Evolutionary conservation across 2,797 vertebrate species (phyloP).

Genomic region (Helicolenus hilgendorfi): DNA sequence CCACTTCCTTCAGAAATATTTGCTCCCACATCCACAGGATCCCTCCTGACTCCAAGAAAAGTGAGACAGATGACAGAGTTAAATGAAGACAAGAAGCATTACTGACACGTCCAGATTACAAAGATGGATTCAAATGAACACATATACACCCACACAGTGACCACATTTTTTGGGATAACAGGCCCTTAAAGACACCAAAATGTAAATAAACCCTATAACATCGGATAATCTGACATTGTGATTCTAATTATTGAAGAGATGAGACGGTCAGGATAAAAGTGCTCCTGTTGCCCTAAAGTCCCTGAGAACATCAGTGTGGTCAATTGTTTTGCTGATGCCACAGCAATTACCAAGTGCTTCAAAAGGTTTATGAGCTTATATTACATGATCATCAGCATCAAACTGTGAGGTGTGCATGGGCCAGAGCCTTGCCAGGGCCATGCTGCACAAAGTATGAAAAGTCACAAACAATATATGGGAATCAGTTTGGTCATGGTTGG

Average conservation of each 20-base stretch:
- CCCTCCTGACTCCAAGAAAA: background rate
- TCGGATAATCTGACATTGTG: background rate
- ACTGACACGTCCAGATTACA: conserved; percentile 25
- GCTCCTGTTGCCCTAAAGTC: background rate
- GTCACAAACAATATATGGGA: background rate
- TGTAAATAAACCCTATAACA: background rate
- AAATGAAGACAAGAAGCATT: conserved; percentile 45
- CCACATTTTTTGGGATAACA: background rate
- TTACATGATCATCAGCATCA: background rate
- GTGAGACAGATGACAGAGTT: background rate
- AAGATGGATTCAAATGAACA: conserved; percentile 30
- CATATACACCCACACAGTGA: background rate
- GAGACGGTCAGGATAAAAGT: background rate
- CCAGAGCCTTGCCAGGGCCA: background rate
- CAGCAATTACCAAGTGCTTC: background rate
- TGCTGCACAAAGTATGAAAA: background rate
- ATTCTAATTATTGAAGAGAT: background rate
- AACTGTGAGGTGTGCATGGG: background rate
- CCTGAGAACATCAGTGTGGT: background rate
- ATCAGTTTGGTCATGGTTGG: background rate
- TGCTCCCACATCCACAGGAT: background rate
- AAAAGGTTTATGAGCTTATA: background rate
- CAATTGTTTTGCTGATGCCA: background rate
- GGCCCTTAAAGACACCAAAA: background rate
- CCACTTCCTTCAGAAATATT: background rate